Conservation (phyloP, 1,140 invertebrate genomes). For the Drosophila suzukii region DNA sequence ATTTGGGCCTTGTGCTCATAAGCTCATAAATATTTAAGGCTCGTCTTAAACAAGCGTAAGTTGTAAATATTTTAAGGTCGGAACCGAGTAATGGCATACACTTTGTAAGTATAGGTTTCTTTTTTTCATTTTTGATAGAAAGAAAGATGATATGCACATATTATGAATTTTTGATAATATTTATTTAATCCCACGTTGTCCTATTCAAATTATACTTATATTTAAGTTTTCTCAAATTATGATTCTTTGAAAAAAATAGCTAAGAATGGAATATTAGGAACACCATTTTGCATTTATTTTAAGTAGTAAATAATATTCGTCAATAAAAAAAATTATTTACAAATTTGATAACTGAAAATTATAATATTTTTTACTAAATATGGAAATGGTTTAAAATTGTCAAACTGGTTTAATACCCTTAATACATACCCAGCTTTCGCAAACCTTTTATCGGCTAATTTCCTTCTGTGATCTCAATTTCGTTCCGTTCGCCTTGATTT, state of each 20-base stretch:
- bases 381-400: background rate
- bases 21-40: slow-evolving; percentile 40
- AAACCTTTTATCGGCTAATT: slow-evolving; percentile 19
- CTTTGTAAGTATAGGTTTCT: too few species aligned
- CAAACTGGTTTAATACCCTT: background rate
- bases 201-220: too few species aligned
- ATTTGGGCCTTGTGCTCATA: slow-evolving; percentile 23
- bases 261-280: too few species aligned
- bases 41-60: slow-evolving; percentile 13
- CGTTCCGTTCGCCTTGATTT: slow-evolving; percentile 30
- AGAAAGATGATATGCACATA: too few species aligned
- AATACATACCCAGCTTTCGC: background rate
- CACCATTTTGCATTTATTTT: too few species aligned
- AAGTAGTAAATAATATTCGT: too few species aligned
- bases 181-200: too few species aligned
- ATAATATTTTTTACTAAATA: background rate
- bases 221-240: too few species aligned
- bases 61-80: slow-evolving; percentile 21
- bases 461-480: slow-evolving; percentile 16
- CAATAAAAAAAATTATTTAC: too few species aligned
- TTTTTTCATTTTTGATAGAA: too few species aligned
- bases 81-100: background rate
- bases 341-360: too few species aligned
- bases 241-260: background rate
- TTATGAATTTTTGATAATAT: too few species aligned